Conservation (phyloP, 2,113 vertebrate species). For the Neogale vison region DNA sequence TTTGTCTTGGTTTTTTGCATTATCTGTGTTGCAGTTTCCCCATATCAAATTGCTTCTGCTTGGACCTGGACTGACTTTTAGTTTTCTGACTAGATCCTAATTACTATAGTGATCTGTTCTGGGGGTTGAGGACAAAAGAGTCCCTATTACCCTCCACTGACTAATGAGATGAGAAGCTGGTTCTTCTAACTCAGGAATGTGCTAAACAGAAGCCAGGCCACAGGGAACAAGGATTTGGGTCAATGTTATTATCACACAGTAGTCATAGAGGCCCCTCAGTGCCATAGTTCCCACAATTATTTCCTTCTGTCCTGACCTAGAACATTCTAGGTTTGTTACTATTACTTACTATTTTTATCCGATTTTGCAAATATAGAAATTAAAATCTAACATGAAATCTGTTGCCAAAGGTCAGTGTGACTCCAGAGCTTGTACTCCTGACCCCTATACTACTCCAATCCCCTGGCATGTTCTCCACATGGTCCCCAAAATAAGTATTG, state of each 20-base stretch:
- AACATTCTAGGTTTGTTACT: neutral
- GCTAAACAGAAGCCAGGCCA: neutral
- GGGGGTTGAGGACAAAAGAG: neutral
- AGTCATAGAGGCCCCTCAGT: neutral
- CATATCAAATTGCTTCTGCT: neutral
- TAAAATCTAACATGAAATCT: neutral
- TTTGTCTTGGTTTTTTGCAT: neutral
- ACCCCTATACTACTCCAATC: neutral
- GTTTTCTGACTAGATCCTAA: neutral
- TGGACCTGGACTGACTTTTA: neutral
- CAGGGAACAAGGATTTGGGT: neutral
- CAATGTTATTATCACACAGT: neutral
- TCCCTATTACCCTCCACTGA: neutral
- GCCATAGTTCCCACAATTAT: neutral
- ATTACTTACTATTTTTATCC: neutral
- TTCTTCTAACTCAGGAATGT: neutral
- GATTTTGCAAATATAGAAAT: neutral
- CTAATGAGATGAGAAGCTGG: neutral
- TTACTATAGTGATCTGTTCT: neutral
- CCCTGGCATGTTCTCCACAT: fast-evolving
- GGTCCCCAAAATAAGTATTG: neutral
- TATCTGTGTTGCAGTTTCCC: neutral
- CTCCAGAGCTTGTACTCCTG: neutral
- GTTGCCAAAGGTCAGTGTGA: neutral
- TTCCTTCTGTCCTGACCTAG: neutral